Percentiles rank a stretch among this genome's conserved stretches.
Evolutionary conservation across 2,888 invertebrate species (phyloP).

Genomic region (Leptinotarsa juncta): DNA sequence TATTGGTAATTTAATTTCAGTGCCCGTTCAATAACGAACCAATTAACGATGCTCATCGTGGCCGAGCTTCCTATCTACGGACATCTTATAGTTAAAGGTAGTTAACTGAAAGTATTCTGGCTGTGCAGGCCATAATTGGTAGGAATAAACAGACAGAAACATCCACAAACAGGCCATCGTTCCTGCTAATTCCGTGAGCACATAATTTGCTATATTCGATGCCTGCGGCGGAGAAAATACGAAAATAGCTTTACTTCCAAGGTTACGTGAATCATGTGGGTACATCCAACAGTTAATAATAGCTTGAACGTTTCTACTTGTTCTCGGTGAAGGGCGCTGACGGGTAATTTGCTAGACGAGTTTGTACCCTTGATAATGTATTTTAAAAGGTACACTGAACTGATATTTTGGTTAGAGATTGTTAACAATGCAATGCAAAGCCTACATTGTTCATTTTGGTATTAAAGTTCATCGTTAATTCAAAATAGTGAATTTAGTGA

Average conservation of each 20-base stretch:
- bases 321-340: conserved; percentile 3
- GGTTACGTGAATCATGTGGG: conserved; percentile 16
- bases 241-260: conserved; percentile 17
- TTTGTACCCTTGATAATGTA: background rate
- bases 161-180: conserved; percentile 17
- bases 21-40: background rate
- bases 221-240: conserved; percentile 13
- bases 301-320: conserved; percentile 5
- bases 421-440: no score
- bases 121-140: conserved; percentile 10
- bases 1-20: no score
- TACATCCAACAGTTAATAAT: conserved; percentile 15
- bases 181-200: conserved; percentile 12
- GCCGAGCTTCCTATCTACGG: background rate
- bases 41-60: background rate
- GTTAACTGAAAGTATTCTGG: conserved; percentile 11
- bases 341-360: background rate
- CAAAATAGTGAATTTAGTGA: no score
- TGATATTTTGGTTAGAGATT: no score
- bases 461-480: no score
- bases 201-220: conserved; percentile 4
- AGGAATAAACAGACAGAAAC: conserved; percentile 16
- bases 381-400: no score
- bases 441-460: no score
- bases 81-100: conserved; percentile 4